Base-by-base conservation (phyloP, 2,113 vertebrate genomes). In the Podarcis muralis region DNA sequence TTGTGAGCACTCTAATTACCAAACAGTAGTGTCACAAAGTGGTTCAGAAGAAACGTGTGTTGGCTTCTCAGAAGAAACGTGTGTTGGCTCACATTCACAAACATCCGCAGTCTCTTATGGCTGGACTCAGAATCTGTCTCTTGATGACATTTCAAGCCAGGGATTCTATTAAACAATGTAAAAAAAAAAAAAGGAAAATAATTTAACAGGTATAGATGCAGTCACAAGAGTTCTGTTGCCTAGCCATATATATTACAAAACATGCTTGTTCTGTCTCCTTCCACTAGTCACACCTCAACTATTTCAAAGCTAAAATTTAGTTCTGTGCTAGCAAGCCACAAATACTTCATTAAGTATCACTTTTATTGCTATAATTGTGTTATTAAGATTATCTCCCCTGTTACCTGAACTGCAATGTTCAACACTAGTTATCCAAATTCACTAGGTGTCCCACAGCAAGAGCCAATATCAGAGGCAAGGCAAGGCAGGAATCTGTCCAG, bases 121-220 rank as follows among this genome's bases (percentile, higher is more conserved):
- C n/a, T 93, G 30, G 57, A 35, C 23, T 90, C 74, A 95, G 1
- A 90, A 90, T 90, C 65, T 94, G 1, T 0, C 23, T 81, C 65
- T 59, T 35, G 84, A n/a, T 88, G 89, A 1, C 22, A 62, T 72
- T 90, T 92, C 75, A 93, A 94, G 83, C 87, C 91, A 68, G 6
- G 8, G n/a, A 30, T 53, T 35, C n/a, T 48, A 27, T 48, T 3
- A 77, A 53, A 78, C n/a, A 68, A 83, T 37, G n/a, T 35, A 78
- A 82, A 87, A 78, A 43, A 4, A n/a, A 6, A 8, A 43, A 48
- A 27, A 3, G 0, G 27, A 15, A 30, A 23, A 48, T 65, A 68
- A 87, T 74, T 57, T 62, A 82, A 62, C 1, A 62, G 65, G 3
- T 22, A 40, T 53, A n/a, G 30, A 15, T 16, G 9, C 13, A 84